These are phyloP conservation scores for Trogon melanurus DNA, from an alignment of 2,113 vertebrate species.

Conservation along the genomic window DNA sequence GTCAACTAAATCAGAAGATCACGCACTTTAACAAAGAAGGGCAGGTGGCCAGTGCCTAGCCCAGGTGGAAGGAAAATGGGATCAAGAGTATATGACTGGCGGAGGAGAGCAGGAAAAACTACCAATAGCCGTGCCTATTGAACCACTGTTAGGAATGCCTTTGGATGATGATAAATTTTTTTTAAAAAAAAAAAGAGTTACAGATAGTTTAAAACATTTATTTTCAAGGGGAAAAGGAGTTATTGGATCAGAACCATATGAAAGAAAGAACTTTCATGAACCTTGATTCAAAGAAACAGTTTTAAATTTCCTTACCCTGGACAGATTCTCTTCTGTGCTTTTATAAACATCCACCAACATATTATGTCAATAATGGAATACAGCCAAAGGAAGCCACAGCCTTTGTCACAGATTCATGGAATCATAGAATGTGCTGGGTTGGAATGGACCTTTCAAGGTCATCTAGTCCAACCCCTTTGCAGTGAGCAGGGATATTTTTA, in stretches of 20 bases:
- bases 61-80: background rate
- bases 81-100: background rate
- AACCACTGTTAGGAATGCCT: background rate
- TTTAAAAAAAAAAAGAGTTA: background rate
- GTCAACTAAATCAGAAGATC: background rate
- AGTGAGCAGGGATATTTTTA: too few relatives aligned
- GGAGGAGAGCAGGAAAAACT: background rate
- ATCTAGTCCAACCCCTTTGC: too few relatives aligned
- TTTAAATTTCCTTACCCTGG: background rate
- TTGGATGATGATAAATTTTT: background rate
- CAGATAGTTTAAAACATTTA: background rate
- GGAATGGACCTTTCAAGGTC: too few relatives aligned
- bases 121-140: background rate
- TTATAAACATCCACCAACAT: background rate
- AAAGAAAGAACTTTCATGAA: background rate
- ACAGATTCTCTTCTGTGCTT: background rate
- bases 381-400: background rate
- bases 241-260: background rate
- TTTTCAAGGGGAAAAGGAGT: background rate
- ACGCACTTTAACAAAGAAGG: background rate
- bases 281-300: background rate
- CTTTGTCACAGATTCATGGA: background rate
- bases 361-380: background rate
- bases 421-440: too few relatives aligned
- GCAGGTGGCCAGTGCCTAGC: accelerated